These are phyloP conservation scores for Nesidiocoris tenuis DNA, from an alignment of 2,888 invertebrate genomes.

Conservation along the genomic window DNA sequence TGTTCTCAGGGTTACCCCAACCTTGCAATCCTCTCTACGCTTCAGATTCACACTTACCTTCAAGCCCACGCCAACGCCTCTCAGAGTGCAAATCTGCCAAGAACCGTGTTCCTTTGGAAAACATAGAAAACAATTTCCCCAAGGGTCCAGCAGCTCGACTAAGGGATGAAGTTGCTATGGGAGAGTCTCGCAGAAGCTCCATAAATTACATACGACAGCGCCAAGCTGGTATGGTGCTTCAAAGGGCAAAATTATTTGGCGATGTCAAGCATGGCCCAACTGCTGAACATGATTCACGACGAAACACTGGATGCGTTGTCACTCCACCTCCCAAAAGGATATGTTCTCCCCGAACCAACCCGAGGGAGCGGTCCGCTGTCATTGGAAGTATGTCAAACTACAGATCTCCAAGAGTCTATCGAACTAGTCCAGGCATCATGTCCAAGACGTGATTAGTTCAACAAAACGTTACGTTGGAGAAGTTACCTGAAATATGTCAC, in stretches of 20 bases:
- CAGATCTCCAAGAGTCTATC: constrained; percentile 15
- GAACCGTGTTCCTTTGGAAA: background rate
- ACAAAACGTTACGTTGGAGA: background rate
- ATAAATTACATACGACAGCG: constrained; percentile 69
- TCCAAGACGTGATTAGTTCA: background rate
- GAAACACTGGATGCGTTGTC: constrained; percentile 3
- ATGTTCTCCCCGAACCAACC: background rate
- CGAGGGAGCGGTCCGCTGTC: background rate
- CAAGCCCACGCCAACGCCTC: background rate
- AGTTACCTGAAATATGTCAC: too few species aligned
- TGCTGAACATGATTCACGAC: background rate
- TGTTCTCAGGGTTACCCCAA: constrained; percentile 55
- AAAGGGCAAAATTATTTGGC: constrained; percentile 75
- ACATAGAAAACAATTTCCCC: background rate
- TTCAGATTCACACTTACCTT: constrained; percentile 45
- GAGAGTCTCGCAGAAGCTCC: constrained; percentile 66
- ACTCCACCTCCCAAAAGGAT: constrained; percentile 1
- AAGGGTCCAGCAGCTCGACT: constrained; percentile 6
- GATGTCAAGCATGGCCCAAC: constrained; percentile 48
- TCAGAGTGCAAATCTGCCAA: background rate
- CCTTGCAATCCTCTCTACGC: constrained; percentile 48
- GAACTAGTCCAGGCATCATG: background rate
- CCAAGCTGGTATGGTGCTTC: constrained; percentile 78
- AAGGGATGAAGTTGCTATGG: background rate
- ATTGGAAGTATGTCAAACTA: constrained; percentile 1